A percentile compares a stretch with the other conserved stretches of the same genome.
These are phyloP conservation scores for Lanistes nyassanus DNA, from an alignment of 1,140 invertebrate species.

Conservation along the genomic window DNA sequence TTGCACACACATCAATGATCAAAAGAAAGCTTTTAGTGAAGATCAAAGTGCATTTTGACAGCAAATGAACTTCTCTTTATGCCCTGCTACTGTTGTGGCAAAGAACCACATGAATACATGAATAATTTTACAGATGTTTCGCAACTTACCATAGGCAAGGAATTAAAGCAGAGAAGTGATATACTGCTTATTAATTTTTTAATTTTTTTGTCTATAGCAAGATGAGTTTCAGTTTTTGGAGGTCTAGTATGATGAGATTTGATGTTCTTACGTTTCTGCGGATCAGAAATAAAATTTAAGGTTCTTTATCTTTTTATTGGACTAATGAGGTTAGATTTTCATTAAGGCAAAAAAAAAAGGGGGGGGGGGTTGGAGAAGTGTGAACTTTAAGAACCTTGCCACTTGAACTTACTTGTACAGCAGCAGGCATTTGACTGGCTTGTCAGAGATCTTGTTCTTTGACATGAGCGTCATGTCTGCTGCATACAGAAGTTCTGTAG, in stretches of 20 bases:
- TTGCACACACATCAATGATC: background rate
- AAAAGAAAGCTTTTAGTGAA: constrained; percentile 17
- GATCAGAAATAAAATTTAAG: too few species aligned
- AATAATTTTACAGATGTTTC: too few species aligned
- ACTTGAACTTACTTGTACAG: constrained; percentile 54
- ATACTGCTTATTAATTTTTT: too few species aligned
- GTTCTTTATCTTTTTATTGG: too few species aligned
- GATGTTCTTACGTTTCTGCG: too few species aligned
- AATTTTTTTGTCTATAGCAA: too few species aligned
- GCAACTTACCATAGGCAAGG: too few species aligned
- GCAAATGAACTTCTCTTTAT: background rate
- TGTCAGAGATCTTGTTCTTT: constrained; percentile 69
- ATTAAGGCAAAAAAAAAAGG: too few species aligned
- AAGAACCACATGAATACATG: background rate
- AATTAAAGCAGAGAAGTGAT: too few species aligned
- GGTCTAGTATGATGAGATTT: too few species aligned
- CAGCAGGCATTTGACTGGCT: constrained; percentile 68
- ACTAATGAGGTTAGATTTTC: background rate
- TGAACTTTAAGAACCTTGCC: background rate
- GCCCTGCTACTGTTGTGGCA: background rate
- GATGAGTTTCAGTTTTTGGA: too few species aligned
- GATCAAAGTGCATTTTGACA: background rate
- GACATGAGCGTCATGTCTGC: constrained; percentile 58
- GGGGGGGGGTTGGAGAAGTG: too few species aligned
- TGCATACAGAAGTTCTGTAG: constrained; percentile 48